A percentile compares a stretch with the other conserved stretches of the same genome.
These are phyloP conservation scores for Melinaea menophilus DNA, from an alignment of 2,888 invertebrate genomes.

Conservation along the genomic window DNA sequence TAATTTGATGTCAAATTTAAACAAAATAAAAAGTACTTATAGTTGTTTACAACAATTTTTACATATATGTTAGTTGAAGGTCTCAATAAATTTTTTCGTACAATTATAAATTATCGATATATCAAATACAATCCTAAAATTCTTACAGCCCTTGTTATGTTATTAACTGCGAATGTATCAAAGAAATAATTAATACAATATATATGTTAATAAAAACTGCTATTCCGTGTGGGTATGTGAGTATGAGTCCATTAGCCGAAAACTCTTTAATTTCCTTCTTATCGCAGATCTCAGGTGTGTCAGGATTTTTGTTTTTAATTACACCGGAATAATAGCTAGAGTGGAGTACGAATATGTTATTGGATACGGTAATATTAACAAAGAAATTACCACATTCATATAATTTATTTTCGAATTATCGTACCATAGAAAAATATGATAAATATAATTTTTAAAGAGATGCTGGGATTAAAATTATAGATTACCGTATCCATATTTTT, in stretches of 20 bases:
- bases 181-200: constrained; percentile 5
- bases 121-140: neutral
- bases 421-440: no score
- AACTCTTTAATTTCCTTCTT: constrained; percentile 38
- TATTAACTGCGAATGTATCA: neutral
- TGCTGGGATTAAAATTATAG: neutral
- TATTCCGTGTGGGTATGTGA: neutral
- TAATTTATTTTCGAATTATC: no score
- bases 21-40: no score
- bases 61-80: no score
- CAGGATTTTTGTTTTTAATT: constrained; percentile 43
- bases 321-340: constrained; percentile 18
- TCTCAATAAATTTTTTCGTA: no score
- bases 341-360: constrained; percentile 6
- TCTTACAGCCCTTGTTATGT: neutral
- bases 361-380: constrained; percentile 14
- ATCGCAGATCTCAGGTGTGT: constrained; percentile 52
- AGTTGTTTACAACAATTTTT: no score
- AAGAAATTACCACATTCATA: neutral
- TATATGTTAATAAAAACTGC: constrained; percentile 1
- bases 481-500: constrained; percentile 29
- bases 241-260: constrained; percentile 30
- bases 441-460: no score
- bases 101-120: neutral
- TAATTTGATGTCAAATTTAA: no score